Conservation (phyloP, 2,113 vertebrate species). For the Aphelocoma coerulescens region DNA sequence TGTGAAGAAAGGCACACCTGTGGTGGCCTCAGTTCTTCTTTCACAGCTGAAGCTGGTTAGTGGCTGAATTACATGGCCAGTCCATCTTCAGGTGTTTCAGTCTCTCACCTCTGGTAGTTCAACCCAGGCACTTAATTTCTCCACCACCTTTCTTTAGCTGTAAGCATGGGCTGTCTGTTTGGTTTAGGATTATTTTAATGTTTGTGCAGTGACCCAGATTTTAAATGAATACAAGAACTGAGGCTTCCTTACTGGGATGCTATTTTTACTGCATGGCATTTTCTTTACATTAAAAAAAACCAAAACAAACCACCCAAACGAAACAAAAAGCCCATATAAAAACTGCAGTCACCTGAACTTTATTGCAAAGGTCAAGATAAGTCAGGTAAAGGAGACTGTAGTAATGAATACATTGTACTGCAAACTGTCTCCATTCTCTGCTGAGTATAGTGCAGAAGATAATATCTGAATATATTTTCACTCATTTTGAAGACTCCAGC, state of each 20-base stretch:
- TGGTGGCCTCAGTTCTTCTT: neutral
- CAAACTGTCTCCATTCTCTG: neutral
- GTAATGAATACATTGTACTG: neutral
- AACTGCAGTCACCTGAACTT: neutral
- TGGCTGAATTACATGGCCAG: neutral
- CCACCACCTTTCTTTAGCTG: neutral
- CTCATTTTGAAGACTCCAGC: neutral
- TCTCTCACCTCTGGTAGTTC: neutral
- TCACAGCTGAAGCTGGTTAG: neutral
- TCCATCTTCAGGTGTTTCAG: neutral
- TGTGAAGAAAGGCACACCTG: neutral
- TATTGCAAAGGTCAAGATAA: neutral
- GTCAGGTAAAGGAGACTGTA: neutral
- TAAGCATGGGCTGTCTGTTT: neutral
- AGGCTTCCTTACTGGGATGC: neutral
- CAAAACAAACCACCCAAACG: neutral
- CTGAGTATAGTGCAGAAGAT: neutral
- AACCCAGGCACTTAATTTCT: neutral
- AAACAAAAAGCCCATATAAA: neutral
- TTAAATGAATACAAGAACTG: neutral
- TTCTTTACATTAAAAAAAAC: neutral
- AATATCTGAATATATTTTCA: neutral
- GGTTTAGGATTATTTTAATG: neutral
- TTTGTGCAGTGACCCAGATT: neutral
- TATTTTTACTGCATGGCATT: neutral